phyloP scores from a whole-genome alignment of 2,113 vertebrate species.

The Enhydra lutris region DNA sequence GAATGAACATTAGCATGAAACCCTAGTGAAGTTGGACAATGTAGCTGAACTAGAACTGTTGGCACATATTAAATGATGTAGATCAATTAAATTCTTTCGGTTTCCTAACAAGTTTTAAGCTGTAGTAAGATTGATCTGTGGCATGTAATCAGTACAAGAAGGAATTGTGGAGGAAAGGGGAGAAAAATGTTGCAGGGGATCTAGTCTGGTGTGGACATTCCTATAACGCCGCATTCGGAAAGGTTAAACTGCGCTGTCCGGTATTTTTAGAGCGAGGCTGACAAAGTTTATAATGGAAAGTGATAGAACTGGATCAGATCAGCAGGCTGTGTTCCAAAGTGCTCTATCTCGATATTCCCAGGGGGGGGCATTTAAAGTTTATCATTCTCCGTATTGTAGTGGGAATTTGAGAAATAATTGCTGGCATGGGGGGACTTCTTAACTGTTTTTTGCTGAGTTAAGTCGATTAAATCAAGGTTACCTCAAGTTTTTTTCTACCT shows the following conservation, averaged over 20 bases:
- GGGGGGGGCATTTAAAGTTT: slow-evolving; percentile 8
- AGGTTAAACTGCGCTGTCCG: not conserved
- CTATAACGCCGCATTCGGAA: not conserved
- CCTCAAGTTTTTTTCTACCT: not conserved
- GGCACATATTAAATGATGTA: not conserved
- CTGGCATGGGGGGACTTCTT: not conserved
- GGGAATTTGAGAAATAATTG: slow-evolving; percentile 52
- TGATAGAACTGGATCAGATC: slow-evolving; percentile 56
- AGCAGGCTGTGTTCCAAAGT: not conserved
- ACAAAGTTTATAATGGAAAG: slow-evolving; percentile 39
- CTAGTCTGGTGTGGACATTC: not conserved
- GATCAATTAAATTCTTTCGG: not conserved
- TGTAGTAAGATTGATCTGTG: not conserved
- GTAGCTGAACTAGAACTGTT: not conserved
- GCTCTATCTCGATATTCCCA: not conserved
- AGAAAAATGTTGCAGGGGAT: not conserved
- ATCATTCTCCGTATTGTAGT: slow-evolving; percentile 17
- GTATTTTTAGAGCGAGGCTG: slow-evolving; percentile 15
- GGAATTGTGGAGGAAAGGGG: not conserved
- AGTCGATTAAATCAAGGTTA: slow-evolving; percentile 44
- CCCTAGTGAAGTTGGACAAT: not conserved
- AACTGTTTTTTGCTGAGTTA: slow-evolving; percentile 42
- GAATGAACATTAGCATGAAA: not conserved
- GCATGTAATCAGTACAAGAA: not conserved
- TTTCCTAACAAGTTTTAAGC: not conserved